These are phyloP conservation scores for Pelusios castaneus DNA, from an alignment of 2,113 vertebrate species.

Conservation along the genomic window DNA sequence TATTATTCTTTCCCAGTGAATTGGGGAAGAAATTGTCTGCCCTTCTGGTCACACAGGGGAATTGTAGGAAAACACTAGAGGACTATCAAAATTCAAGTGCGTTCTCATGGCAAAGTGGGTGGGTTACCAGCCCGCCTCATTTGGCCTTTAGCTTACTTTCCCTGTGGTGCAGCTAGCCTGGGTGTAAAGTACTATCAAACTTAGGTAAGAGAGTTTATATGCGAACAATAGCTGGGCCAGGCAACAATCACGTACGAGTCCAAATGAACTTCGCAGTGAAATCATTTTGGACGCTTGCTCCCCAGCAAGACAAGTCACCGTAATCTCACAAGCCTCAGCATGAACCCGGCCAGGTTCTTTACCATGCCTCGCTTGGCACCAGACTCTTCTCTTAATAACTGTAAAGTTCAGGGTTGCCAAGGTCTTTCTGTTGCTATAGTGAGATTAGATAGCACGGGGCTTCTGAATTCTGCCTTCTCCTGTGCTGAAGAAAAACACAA, in stretches of 20 bases:
- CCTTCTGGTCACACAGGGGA: neutral
- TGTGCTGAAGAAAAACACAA: constrained; percentile 36
- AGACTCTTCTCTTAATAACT: constrained; percentile 46
- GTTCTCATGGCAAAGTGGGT: neutral
- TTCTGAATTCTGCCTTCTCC: constrained; percentile 20
- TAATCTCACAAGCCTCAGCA: rapidly evolving
- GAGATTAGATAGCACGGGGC: constrained; percentile 64
- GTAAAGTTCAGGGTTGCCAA: constrained; percentile 65
- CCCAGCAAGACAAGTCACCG: rapidly evolving
- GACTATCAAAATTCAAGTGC: neutral
- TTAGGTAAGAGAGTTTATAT: neutral
- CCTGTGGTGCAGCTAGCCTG: neutral
- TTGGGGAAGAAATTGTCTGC: neutral
- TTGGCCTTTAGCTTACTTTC: neutral
- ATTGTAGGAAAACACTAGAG: neutral
- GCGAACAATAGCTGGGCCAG: neutral
- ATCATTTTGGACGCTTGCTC: neutral
- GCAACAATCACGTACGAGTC: neutral
- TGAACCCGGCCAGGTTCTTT: neutral
- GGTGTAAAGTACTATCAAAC: neutral
- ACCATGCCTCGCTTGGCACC: neutral
- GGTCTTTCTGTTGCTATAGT: constrained; percentile 75
- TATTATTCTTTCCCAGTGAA: neutral
- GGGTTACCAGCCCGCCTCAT: neutral
- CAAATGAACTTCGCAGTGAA: neutral